A percentile compares a stretch with the other conserved stretches of the same genome.
phyloP scores from a whole-genome alignment of 2,113 vertebrate species.

The Passer montanus region DNA sequence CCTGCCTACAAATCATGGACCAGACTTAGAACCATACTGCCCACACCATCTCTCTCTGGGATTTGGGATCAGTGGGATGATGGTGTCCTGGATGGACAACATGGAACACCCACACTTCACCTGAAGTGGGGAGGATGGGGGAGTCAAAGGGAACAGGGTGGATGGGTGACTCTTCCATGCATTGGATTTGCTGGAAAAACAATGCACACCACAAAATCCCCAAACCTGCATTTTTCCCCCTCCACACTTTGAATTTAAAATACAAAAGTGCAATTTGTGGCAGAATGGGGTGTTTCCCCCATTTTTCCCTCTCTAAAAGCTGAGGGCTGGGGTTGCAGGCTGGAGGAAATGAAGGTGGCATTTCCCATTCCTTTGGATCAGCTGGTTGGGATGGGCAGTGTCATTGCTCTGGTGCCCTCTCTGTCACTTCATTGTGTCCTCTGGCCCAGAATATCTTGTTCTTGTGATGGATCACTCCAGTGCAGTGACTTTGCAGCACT shows the following conservation, averaged over 20 bases:
- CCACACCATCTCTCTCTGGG: constrained; percentile 66
- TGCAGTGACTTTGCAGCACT: background rate
- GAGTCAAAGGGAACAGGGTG: background rate
- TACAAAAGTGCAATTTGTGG: background rate
- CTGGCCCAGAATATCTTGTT: background rate
- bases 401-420: background rate
- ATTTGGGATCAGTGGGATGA: constrained; percentile 65
- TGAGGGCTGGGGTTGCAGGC: background rate
- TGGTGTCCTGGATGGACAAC: constrained; percentile 61
- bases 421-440: fast-evolving
- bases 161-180: fast-evolving
- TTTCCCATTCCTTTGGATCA: background rate
- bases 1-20: fast-evolving
- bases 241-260: fast-evolving
- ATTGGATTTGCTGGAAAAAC: background rate
- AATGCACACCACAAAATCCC: background rate
- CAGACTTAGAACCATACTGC: constrained; percentile 75
- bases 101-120: constrained; percentile 56
- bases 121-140: constrained; percentile 24
- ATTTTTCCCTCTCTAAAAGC: background rate
- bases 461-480: background rate
- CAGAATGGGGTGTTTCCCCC: background rate
- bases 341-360: background rate
- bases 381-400: background rate
- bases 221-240: background rate